Conservation (phyloP, 1,140 invertebrate genomes). For the Sminthurinus signatus region DNA sequence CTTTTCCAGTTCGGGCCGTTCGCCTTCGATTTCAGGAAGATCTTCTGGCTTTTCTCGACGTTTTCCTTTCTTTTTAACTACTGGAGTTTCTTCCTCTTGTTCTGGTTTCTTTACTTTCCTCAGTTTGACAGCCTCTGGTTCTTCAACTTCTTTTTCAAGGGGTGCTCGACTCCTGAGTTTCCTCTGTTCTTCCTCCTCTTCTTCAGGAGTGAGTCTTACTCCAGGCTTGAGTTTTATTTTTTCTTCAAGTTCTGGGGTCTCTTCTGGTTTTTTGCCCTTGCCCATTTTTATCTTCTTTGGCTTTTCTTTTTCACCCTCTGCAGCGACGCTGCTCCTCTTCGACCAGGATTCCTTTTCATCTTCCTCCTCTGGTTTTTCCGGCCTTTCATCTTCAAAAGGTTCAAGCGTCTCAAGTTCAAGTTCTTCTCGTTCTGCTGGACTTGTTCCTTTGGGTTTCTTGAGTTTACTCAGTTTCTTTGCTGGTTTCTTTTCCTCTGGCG, state of each 20-base stretch:
- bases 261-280: conserved; percentile 3
- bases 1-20: conserved; percentile 1
- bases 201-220: neutral
- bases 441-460: neutral
- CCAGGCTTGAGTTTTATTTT: neutral
- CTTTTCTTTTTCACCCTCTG: neutral
- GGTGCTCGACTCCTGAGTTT: neutral
- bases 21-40: neutral
- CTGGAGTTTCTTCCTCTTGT: neutral
- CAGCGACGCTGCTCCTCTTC: neutral
- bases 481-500: neutral
- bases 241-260: neutral
- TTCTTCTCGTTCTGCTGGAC: neutral
- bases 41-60: neutral
- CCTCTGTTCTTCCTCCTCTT: neutral
- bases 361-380: neutral
- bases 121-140: neutral
- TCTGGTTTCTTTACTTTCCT: neutral
- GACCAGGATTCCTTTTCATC: neutral
- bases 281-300: neutral
- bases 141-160: neutral
- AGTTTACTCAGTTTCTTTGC: neutral
- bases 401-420: neutral
- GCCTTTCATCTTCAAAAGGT: neutral
- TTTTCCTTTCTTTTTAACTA: neutral